phyloP scores from a whole-genome alignment of 2,113 vertebrate genomes.

The Lamprotornis superbus region DNA sequence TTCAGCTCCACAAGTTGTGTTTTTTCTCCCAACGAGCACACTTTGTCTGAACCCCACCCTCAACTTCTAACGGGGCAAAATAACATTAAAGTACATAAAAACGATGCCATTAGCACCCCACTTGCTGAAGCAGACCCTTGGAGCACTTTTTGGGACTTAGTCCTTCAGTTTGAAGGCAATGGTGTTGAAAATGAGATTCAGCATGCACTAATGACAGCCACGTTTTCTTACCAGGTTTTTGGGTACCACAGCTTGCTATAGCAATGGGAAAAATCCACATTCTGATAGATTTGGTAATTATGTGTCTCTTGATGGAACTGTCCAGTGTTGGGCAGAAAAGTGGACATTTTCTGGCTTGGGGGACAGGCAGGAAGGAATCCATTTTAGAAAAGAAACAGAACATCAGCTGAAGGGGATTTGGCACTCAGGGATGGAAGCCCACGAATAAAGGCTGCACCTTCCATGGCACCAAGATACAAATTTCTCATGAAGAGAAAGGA shows the following conservation, averaged over 20 bases:
- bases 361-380: not conserved
- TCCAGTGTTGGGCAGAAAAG: not conserved
- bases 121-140: not conserved
- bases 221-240: not conserved
- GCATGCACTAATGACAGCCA: accelerated
- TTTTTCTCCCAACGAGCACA: accelerated
- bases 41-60: not conserved
- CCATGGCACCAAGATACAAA: not conserved
- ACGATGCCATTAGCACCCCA: accelerated
- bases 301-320: not conserved
- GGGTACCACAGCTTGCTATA: not conserved
- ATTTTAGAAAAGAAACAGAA: not conserved
- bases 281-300: not conserved
- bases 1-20: not conserved
- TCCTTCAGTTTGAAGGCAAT: not conserved
- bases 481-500: not conserved
- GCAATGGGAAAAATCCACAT: not conserved
- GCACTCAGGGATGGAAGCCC: not conserved
- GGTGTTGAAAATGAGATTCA: not conserved
- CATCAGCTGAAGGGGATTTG: not conserved
- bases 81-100: not conserved
- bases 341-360: not conserved
- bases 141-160: not conserved
- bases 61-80: not conserved
- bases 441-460: not conserved